Conservation (phyloP, 2,113 vertebrate genomes). For the Lepidothrix coronata region DNA sequence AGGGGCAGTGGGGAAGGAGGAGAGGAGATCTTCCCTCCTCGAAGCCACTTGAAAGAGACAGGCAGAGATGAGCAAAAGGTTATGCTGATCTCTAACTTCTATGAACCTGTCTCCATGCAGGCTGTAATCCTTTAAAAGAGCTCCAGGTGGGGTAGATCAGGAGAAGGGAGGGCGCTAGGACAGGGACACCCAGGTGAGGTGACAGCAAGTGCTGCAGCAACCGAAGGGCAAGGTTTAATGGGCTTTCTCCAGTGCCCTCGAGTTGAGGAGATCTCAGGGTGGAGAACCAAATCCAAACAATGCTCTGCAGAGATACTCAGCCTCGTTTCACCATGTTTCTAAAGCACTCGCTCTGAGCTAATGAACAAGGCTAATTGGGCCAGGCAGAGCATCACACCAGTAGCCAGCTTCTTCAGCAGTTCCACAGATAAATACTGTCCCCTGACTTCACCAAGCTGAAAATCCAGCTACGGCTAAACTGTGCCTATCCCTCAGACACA, state of each 20-base stretch:
- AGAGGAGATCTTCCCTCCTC: neutral
- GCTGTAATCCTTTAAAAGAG: neutral
- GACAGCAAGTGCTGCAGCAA: neutral
- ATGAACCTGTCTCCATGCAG: neutral
- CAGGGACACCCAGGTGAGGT: neutral
- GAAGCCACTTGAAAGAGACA: neutral
- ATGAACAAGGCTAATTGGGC: neutral
- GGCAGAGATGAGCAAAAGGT: neutral
- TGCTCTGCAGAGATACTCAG: neutral
- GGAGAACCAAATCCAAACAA: neutral
- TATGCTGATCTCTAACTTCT: neutral
- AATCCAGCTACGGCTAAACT: neutral
- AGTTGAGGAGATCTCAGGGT: neutral
- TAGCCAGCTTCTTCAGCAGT: neutral
- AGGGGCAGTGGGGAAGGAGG: neutral
- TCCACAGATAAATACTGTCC: neutral
- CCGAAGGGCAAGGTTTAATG: neutral
- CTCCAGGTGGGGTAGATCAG: neutral
- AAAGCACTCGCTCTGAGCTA: neutral
- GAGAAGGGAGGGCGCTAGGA: neutral
- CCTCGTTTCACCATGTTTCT: neutral
- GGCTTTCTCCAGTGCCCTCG: neutral
- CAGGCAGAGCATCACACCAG: neutral
- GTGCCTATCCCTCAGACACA: neutral
- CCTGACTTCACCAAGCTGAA: neutral